phyloP scores from a whole-genome alignment of 2,888 invertebrate genomes.

The Beris morrisii region DNA sequence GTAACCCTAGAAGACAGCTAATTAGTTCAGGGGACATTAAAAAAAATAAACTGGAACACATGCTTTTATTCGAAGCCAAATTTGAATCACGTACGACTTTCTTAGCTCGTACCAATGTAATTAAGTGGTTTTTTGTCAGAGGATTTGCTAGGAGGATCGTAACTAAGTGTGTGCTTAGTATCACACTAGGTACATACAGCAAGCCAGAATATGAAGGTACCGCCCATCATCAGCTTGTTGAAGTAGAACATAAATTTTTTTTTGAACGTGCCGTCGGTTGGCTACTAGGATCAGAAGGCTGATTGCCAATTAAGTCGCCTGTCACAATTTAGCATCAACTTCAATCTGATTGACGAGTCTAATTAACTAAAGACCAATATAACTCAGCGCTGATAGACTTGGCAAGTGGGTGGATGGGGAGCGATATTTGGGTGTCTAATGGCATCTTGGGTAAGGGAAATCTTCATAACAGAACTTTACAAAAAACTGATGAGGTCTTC shows the following conservation, averaged over 20 bases:
- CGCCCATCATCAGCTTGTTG: slow-evolving; percentile 23
- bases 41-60: too few species aligned
- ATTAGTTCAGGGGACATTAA: slow-evolving; percentile 14
- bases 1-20: slow-evolving; percentile 20
- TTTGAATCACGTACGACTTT: too few species aligned
- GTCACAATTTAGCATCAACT: slow-evolving; percentile 25
- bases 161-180: too few species aligned
- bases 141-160: too few species aligned
- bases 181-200: neutral
- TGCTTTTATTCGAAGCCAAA: too few species aligned
- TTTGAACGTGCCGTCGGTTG: neutral
- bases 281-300: slow-evolving; percentile 18
- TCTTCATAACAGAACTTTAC: too few species aligned
- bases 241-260: neutral
- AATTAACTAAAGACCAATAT: slow-evolving; percentile 23
- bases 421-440: too few species aligned
- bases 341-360: slow-evolving; percentile 27
- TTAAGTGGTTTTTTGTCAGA: too few species aligned
- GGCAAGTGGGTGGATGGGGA: too few species aligned
- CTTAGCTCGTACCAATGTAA: too few species aligned
- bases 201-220: slow-evolving; percentile 1
- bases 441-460: too few species aligned
- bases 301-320: slow-evolving; percentile 30
- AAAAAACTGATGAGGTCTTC: too few species aligned
- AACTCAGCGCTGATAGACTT: slow-evolving; percentile 1